phyloP scores from a whole-genome alignment of 1,140 invertebrate species.

The Cherax destructor region DNA sequence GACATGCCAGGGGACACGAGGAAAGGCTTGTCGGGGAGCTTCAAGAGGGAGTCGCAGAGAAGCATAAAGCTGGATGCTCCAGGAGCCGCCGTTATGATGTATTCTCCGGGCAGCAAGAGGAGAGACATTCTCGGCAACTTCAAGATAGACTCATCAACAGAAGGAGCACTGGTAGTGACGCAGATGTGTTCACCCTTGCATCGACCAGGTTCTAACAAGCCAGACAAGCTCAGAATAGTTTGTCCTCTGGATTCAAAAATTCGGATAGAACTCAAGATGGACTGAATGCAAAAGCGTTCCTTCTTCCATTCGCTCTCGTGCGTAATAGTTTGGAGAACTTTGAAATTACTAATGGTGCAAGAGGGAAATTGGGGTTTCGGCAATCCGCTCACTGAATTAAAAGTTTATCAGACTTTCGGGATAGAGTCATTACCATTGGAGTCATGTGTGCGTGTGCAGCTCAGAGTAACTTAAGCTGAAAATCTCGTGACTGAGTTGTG shows the following conservation, averaged over 20 bases:
- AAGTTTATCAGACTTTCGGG: neutral
- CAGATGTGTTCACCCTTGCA: constrained; percentile 21
- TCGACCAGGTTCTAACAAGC: constrained; percentile 37
- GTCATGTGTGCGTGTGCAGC: neutral
- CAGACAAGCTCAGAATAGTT: constrained; percentile 49
- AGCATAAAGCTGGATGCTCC: neutral
- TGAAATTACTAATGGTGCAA: neutral
- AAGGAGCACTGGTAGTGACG: constrained; percentile 33
- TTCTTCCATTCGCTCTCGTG: neutral
- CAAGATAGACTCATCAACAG: constrained; percentile 46
- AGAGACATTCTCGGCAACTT: constrained; percentile 41
- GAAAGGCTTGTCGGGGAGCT: constrained; percentile 14
- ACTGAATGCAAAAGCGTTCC: neutral
- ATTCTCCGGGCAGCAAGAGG: constrained; percentile 31
- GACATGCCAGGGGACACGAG: neutral
- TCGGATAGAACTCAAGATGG: constrained; percentile 56
- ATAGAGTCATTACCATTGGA: too few species aligned
- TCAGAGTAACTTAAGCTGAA: neutral
- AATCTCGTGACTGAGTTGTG: neutral
- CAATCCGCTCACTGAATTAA: neutral
- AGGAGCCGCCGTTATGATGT: constrained; percentile 7
- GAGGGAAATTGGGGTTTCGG: neutral
- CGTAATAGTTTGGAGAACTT: neutral
- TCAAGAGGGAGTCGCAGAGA: neutral
- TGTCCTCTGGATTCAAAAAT: constrained; percentile 52